Percentiles rank a stretch among this genome's conserved stretches.
phyloP scores from a whole-genome alignment of 2,113 vertebrate species.

The Benitochromis conjunctus region DNA sequence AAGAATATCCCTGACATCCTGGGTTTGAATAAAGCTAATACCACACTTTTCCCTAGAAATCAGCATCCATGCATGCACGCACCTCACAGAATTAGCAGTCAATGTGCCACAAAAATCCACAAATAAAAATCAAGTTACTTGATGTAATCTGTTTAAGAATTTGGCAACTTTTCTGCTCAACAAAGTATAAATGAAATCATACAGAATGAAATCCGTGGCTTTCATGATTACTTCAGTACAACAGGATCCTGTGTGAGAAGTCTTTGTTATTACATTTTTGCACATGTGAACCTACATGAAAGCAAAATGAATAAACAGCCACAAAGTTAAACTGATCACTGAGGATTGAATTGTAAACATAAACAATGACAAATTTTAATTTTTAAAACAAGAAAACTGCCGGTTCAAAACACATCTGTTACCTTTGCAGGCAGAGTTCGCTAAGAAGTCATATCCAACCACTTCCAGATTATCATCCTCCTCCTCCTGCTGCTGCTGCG shows the following conservation, averaged over 20 bases:
- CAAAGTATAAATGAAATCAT: neutral
- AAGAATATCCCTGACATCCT: neutral
- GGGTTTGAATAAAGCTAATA: neutral
- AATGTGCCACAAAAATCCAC: neutral
- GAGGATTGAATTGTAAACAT: neutral
- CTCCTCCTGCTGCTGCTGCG: neutral
- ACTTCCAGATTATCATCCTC: constrained; percentile 74
- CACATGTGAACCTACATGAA: neutral
- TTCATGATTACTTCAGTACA: neutral
- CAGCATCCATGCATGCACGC: neutral
- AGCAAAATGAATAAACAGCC: neutral
- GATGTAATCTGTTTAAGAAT: neutral
- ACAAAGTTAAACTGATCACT: neutral
- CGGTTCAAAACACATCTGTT: neutral
- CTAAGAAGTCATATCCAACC: constrained; percentile 77
- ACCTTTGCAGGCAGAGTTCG: constrained; percentile 54
- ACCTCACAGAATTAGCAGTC: neutral
- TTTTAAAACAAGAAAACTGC: fast-evolving
- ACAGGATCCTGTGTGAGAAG: neutral
- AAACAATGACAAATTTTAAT: neutral
- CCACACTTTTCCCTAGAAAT: neutral
- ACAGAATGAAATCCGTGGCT: neutral
- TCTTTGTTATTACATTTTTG: neutral
- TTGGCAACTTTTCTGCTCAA: neutral
- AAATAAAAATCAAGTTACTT: neutral